Percentiles rank a stretch among this genome's conserved stretches.
phyloP scores from a whole-genome alignment of 2,888 invertebrate species.

The Aromia moschata region DNA sequence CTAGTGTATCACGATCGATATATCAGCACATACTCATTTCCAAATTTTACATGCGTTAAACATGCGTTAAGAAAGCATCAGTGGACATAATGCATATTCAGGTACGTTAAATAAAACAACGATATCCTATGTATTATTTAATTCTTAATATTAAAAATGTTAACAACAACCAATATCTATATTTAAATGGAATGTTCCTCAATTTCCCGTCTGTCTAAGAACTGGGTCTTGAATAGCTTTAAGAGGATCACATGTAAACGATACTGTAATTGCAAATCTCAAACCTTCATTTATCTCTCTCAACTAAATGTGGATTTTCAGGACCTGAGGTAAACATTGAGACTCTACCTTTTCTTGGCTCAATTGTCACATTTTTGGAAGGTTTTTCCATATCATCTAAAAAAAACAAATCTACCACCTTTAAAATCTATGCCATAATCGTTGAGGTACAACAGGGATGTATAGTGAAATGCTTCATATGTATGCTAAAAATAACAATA shows the following conservation, averaged over 20 bases:
- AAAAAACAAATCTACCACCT: constrained; percentile 84
- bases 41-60: too few species aligned
- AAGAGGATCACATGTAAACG: constrained; percentile 77
- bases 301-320: constrained; percentile 86
- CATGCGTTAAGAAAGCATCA: too few species aligned
- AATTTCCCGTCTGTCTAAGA: not conserved
- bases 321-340: constrained; percentile 88
- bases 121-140: not conserved
- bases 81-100: too few species aligned
- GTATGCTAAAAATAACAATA: constrained; percentile 78
- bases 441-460: constrained; percentile 81
- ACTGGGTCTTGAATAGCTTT: constrained; percentile 73
- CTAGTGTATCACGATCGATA: too few species aligned
- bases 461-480: constrained; percentile 87
- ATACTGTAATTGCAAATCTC: constrained; percentile 84
- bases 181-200: not conserved
- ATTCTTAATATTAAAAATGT: not conserved
- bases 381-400: constrained; percentile 69
- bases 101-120: not conserved
- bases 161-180: constrained; percentile 1
- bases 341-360: constrained; percentile 81
- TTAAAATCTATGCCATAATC: constrained; percentile 80
- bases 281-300: constrained; percentile 79
- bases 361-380: constrained; percentile 73
- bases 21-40: too few species aligned